Conservation (phyloP, 2,888 invertebrate genomes). For the Danaus chrysippus region DNA sequence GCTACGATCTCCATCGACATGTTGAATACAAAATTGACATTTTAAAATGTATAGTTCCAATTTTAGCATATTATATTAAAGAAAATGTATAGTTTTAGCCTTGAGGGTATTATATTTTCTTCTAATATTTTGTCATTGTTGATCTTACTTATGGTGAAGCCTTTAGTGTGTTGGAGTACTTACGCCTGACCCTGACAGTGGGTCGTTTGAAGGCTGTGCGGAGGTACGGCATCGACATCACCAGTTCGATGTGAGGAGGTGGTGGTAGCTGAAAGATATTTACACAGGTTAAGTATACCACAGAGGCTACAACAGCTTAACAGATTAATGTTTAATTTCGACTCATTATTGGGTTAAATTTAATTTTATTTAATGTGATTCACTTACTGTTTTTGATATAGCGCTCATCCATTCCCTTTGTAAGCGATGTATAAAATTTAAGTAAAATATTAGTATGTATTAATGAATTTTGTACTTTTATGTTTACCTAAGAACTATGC, state of each 20-base stretch:
- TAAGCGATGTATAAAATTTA: constrained; percentile 36
- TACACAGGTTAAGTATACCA: neutral
- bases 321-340: no score
- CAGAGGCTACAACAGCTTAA: no score
- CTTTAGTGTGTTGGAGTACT: constrained; percentile 50
- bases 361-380: neutral
- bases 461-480: no score
- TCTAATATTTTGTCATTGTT: neutral
- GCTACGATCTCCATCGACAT: no score
- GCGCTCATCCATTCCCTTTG: constrained; percentile 89
- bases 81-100: no score
- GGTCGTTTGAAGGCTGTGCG: constrained; percentile 82
- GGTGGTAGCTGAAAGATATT: constrained; percentile 80
- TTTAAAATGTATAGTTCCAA: no score
- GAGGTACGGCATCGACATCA: constrained; percentile 84
- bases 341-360: no score
- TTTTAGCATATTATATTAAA: no score
- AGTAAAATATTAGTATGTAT: no score
- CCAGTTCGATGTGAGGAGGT: constrained; percentile 85
- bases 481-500: no score
- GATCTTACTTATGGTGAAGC: neutral
- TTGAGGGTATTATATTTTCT: neutral
- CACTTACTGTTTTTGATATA: constrained; percentile 87
- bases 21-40: no score
- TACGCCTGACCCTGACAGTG: constrained; percentile 81